Percentiles rank a stretch among this genome's conserved stretches.
Conservation (phyloP, 2,113 vertebrate genomes). For the Apus apus region DNA sequence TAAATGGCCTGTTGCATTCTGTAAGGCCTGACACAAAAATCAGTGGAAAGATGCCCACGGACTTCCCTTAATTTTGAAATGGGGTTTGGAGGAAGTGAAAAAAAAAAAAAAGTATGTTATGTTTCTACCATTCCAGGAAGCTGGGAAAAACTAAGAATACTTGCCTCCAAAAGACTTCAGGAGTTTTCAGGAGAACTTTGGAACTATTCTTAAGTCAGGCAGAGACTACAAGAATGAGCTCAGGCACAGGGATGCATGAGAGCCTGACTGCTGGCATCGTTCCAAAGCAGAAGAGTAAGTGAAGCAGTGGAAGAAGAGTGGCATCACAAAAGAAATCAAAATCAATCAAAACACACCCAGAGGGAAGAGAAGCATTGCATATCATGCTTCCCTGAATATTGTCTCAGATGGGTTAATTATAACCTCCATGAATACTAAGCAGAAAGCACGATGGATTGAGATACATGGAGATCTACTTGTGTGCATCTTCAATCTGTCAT, state of each 20-base stretch:
- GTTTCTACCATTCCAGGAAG: not conserved
- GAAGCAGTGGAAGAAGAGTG: not conserved
- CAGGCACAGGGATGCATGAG: not conserved
- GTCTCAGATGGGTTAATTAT: constrained; percentile 7
- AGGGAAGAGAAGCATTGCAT: not conserved
- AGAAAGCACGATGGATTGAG: constrained; percentile 55
- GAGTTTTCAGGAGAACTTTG: not conserved
- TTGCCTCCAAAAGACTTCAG: not conserved
- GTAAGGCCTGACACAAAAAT: constrained; percentile 7
- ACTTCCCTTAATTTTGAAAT: not conserved
- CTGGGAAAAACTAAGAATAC: not conserved
- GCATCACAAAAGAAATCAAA: constrained; percentile 17
- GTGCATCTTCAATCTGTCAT: not conserved
- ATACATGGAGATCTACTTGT: not conserved
- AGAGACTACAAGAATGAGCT: not conserved
- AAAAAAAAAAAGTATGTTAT: not conserved
- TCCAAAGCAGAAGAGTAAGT: not conserved
- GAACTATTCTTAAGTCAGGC: not conserved
- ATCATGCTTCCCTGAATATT: constrained; percentile 7
- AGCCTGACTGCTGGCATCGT: not conserved
- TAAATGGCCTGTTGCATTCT: constrained; percentile 19
- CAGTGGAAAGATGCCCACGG: constrained; percentile 22
- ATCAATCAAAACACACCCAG: not conserved
- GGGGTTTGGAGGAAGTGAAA: not conserved
- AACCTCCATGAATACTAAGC: not conserved